Evolutionary conservation across 2,797 vertebrate species (phyloP), one percentile per base, ranked within the genome.

Genomic region (Gymnopithys bicolor): DNA sequence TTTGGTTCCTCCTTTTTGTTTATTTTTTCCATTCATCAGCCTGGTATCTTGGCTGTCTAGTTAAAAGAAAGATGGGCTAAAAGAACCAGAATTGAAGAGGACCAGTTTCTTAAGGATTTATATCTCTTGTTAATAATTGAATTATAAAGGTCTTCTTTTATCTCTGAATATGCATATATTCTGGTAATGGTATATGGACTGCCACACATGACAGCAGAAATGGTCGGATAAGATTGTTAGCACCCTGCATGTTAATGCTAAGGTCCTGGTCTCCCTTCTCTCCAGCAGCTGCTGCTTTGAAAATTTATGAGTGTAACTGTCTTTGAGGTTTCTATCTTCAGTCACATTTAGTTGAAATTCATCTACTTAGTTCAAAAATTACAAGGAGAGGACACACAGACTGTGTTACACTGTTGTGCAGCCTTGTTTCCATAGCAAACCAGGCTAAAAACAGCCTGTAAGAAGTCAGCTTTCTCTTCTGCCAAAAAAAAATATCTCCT

Each of bases 351-450:
- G 28, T 67, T 5, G 30, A 87, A 91, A 93, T 45, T n/a, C 28
- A 60, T 32, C 56, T 82, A 63, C 70, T 87, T 92, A 89, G 55
- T 90, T 83, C 11, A 93, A 59, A 95, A 93, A 94, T 70, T 87
- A 62, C 19, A 79, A 89, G 59, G 23, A 86, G 69, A 75, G 53
- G 78, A 76, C 70, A 79, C 15, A 43, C 19, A 84, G 67, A 30
- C 63, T 45, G 32, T 59, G n/a, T 64, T 74, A 46, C 9, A 70
- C 41, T 76, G 25, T 88, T 67, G 28, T 3, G 1, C 55, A 84
- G 59, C 43, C 80, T 81, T 75, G 95, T 93, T 94, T 92, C 94
- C 84, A 69, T 87, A 89, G 92, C 78, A 94, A 93, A 94, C 81
- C 12, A 69, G 39, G 59, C 67, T 93, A 94, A 95, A 94, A 95